These are phyloP conservation scores for Tyria jacobaeae DNA, from an alignment of 2,888 invertebrate species.

Conservation along the genomic window DNA sequence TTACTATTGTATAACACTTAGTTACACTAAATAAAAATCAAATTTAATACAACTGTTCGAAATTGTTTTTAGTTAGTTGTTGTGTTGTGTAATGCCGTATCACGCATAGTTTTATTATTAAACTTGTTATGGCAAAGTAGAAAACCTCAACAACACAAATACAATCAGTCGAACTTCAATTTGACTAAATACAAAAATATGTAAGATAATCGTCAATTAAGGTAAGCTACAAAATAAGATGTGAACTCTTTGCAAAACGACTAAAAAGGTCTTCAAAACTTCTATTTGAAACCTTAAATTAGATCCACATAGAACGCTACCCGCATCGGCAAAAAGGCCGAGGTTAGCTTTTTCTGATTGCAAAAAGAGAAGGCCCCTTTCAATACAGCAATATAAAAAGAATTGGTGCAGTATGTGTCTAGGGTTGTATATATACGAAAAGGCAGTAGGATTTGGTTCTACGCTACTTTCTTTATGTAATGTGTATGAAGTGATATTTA, in stretches of 20 bases:
- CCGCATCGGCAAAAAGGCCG: slow-evolving; percentile 58
- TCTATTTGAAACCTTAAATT: slow-evolving; percentile 55
- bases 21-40: too few relatives aligned
- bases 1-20: too few relatives aligned
- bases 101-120: too few relatives aligned
- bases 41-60: too few relatives aligned
- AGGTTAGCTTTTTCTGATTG: slow-evolving; percentile 58
- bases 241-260: slow-evolving; percentile 30
- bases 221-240: slow-evolving; percentile 1
- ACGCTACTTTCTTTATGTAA: background rate
- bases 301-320: slow-evolving; percentile 53
- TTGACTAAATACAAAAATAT: too few relatives aligned
- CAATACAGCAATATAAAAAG: slow-evolving; percentile 37
- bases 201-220: too few relatives aligned
- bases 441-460: background rate
- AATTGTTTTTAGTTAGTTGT: too few relatives aligned
- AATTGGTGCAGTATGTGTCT: slow-evolving; percentile 1
- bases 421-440: slow-evolving; percentile 3
- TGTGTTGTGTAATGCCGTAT: too few relatives aligned
- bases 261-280: slow-evolving; percentile 44
- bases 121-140: too few relatives aligned
- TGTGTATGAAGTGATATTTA: background rate
- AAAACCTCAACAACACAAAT: too few relatives aligned
- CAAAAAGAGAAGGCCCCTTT: slow-evolving; percentile 47
- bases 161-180: too few relatives aligned